A percentile compares a stretch with the other conserved stretches of the same genome.
Conservation (phyloP, 2,797 vertebrate genomes). For the Coccyzus lansbergi region DNA sequence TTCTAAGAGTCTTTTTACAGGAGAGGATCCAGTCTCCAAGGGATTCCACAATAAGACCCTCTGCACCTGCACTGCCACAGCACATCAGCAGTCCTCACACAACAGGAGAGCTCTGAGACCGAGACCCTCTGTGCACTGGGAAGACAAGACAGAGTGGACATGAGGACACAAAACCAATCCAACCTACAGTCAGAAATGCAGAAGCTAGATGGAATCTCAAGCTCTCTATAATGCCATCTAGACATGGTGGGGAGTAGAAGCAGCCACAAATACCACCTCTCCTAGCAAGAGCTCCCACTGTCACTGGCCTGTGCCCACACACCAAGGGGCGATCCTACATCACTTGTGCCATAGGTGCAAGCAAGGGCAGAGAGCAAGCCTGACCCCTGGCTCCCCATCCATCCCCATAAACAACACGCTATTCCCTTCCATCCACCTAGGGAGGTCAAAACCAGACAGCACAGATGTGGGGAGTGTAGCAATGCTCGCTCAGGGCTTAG, state of each 20-base stretch:
- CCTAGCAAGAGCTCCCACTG: not conserved
- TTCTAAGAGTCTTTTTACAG: not conserved
- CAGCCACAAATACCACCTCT: fast-evolving
- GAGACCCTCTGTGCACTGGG: not conserved
- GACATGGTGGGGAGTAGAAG: not conserved
- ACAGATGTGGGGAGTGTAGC: fast-evolving
- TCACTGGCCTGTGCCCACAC: fast-evolving
- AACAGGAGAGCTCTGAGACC: not conserved
- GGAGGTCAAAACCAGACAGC: no score
- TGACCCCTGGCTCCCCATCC: fast-evolving
- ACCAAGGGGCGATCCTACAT: not conserved
- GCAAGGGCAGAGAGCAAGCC: not conserved
- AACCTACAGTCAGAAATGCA: not conserved
- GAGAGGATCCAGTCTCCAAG: fast-evolving
- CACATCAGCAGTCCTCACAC: not conserved
- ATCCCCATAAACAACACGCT: not conserved
- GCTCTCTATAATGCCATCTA: not conserved
- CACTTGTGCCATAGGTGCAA: no score
- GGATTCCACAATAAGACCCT: fast-evolving
- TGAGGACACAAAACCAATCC: not conserved
- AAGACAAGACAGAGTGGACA: not conserved
- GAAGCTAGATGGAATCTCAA: not conserved
- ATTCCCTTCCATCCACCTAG: not conserved
- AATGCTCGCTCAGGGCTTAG: not conserved
- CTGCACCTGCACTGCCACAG: not conserved